Base-by-base conservation (phyloP, 1,140 invertebrate species). In the Drosophila takahashii region DNA sequence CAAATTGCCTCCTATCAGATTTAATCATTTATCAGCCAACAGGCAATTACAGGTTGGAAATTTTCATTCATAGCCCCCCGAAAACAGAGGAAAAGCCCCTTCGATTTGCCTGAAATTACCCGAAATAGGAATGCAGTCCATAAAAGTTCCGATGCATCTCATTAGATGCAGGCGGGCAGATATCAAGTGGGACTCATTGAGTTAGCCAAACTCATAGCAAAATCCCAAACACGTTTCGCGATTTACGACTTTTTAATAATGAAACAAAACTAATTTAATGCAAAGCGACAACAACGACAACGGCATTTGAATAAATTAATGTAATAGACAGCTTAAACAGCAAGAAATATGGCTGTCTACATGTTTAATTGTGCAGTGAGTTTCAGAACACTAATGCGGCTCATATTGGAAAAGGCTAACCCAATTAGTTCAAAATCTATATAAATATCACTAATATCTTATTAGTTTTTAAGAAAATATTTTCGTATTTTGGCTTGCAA, bases 261-360 rank as follows among this genome's bases (percentile, higher is more conserved):
- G 29, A 69, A 75, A 75, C 47, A 83, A 84, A 89, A 78, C 54
- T 74, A 81, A 86, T 77, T 86, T 71, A 86, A 86, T 89, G 75
- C 83, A 81, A 79, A 47, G 73, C 84, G 66, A 77, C 62, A 81
- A 47, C 76, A 58, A 61, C 69, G 73, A 79, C 80, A 69, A 86
- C 67, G 59, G 42, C 79, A 78, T 89, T 89, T 84, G 84, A 89
- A 89, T 89, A 89, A 89, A 89, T 89, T 89, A 89, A 87, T 89
- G 73, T 89, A 89, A 89, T 89, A 74, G 84, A 80, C 79, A 80
- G 72, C 67, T 89, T 77, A 84, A 89, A 61, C 58, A 76, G 58
- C 50, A 71, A 67, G 45, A 70, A 52, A 73, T 61, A 74, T 66
- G 58, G 71, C 42, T 65, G 48, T 56, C 44, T 32, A 54, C 26